Evolutionary conservation across 1,140 invertebrate species (phyloP), one percentile per base, ranked within the genome.

Genomic region (Drosophila ananassae): DNA sequence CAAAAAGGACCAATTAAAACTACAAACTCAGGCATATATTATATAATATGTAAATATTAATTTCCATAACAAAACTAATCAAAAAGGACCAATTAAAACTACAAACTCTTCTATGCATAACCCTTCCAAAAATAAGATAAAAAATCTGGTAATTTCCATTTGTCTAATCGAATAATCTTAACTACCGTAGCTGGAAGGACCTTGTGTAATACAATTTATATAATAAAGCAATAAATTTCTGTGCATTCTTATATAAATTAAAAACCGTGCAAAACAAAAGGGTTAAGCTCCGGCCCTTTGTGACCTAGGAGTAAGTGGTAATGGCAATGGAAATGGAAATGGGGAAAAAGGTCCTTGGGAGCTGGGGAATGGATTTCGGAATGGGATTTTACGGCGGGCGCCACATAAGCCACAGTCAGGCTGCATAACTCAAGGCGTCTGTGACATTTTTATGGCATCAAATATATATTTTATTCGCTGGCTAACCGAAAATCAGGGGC

Each of bases 391-490:
- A 44, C 53, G 8, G 56, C 22, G 51, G 58, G 57, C 68, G 58
- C 75, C 78, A 82, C 72, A 87, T 67, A 78, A 82, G 83, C 83
- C 79, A 73, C 74, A 77, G 63, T 64, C 75, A 59, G 53, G 79
- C 79, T 50, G 77, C 83, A 89, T 89, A 89, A 89, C 76, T 89
- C 83, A 89, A 89, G 84, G 83, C 80, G 79, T 73, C 79, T 89
- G 83, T 89, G 83, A 89, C 83, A 89, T 89, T 89, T 89, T 89
- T 89, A 89, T 89, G 83, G 83, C 83, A 87, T 51, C 37, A 72
- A 74, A 76, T 59, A 64, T 66, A 89, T 89, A 87, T 89, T 89
- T 89, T 89, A 83, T 89, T 73, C 67, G 66, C 76, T 64, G 72
- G 25, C 41, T 69, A 48, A 21, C 41, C 44, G 8, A 50, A 39